These are phyloP conservation scores for Batillaria attramentaria DNA, from an alignment of 1,140 invertebrate genomes.

Conservation along the genomic window DNA sequence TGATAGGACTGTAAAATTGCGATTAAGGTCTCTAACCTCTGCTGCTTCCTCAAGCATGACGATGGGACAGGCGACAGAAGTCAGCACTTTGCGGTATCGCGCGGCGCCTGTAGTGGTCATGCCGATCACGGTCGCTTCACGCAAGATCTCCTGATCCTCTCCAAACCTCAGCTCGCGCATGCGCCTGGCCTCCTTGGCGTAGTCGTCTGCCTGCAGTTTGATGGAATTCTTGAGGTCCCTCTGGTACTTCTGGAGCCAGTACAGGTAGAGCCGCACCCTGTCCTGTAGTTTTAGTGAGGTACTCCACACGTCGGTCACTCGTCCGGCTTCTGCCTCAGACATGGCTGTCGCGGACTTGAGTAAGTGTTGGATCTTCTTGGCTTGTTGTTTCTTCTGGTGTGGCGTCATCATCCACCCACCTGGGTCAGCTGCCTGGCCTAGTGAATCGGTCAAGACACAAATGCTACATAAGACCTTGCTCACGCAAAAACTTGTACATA, in stretches of 20 bases:
- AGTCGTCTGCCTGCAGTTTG: slow-evolving; percentile 13
- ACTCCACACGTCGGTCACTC: slow-evolving; percentile 55
- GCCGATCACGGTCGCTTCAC: slow-evolving; percentile 40
- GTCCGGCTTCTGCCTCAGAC: slow-evolving; percentile 44
- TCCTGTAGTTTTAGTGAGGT: slow-evolving; percentile 45
- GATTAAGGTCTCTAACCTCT: slow-evolving; percentile 61
- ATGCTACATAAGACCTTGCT: no score
- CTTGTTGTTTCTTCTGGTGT: neutral
- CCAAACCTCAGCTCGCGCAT: slow-evolving; percentile 45
- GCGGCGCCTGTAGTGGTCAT: slow-evolving; percentile 67
- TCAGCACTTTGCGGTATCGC: slow-evolving; percentile 42
- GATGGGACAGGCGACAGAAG: slow-evolving; percentile 48
- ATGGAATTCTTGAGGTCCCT: slow-evolving; percentile 20
- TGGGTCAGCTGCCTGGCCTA: no score
- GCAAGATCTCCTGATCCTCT: slow-evolving; percentile 37
- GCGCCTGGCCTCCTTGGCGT: neutral
- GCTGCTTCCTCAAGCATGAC: slow-evolving; percentile 67
- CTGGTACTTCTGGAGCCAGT: slow-evolving; percentile 60
- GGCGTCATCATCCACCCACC: neutral
- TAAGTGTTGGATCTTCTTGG: neutral
- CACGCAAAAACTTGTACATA: no score
- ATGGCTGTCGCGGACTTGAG: slow-evolving; percentile 26
- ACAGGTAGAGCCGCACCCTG: slow-evolving; percentile 67
- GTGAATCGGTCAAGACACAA: no score
- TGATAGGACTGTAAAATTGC: no score